Evolutionary conservation across 2,888 invertebrate genomes (phyloP), one percentile per base, ranked within the genome.

Genomic region (Scaptomyza cyrtandrae): DNA sequence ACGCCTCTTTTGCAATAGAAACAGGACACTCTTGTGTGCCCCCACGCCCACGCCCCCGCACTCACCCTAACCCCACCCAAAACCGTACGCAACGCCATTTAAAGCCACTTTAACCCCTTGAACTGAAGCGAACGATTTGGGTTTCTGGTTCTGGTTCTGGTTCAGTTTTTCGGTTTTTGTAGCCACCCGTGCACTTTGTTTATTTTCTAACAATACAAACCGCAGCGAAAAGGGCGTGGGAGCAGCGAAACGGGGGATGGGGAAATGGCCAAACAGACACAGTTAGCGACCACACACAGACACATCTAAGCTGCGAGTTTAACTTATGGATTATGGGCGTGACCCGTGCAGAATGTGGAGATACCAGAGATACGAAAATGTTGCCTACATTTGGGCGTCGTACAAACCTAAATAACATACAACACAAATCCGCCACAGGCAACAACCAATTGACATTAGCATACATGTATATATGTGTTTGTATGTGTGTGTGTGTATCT

Each of bases 321-420:
- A 84, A 86, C 83, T 84, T 86, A 86, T 81, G 86, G 83, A 86
- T 86, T 86, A 83, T 78, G 84, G 86, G 86, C 81, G 86, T 84
- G 75, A 77, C 75, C 79, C 65, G 66, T 61, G 69, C 49, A 60
- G 68, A 76, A 76, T 60, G 68, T 63, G 67, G 49, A 65, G 59
- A 68, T 59, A 65, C 46, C 29, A 49, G 56, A 60, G 53, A 69
- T 57, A 69, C 48, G 57, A 79, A 78, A 67, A 53, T 64, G 61
- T 84, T 77, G 84, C 81, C 84, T 81, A 81, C 81, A 77, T 84
- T 81, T 81, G 61, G 58, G 86, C 81, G 79, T 71, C 65, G 6
- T 24, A 37, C 24, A 24, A 1, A n/a, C n/a, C 6, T 7, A 14
- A 39, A 39, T 39, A 14, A 45, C 41, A 55, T 10, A 50, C 52